A percentile compares a stretch with the other conserved stretches of the same genome.
phyloP scores from a whole-genome alignment of 2,888 invertebrate genomes.

The Idaea dimidiata region DNA sequence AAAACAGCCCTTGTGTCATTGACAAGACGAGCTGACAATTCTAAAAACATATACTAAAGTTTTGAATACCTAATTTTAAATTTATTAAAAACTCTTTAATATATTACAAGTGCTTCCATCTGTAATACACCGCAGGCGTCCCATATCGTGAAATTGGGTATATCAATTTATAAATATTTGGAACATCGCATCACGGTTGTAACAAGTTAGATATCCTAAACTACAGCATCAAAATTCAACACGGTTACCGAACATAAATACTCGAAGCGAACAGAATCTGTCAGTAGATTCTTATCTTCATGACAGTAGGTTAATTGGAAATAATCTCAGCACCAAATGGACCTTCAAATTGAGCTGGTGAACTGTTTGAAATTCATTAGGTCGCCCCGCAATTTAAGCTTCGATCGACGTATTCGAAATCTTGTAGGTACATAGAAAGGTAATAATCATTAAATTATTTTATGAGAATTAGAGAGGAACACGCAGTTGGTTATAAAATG shows the following conservation, averaged over 20 bases:
- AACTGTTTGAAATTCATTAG: constrained; percentile 37
- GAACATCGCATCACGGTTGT: not conserved
- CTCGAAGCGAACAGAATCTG: constrained; percentile 22
- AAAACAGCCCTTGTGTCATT: too few relatives aligned
- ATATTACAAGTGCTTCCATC: not conserved
- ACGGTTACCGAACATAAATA: constrained; percentile 11
- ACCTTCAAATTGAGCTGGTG: constrained; percentile 35
- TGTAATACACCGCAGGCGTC: not conserved
- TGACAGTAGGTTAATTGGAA: constrained; percentile 32
- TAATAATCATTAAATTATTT: not conserved
- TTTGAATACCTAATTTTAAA: too few relatives aligned
- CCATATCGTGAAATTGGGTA: not conserved
- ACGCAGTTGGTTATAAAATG: not conserved
- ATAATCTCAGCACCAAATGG: constrained; percentile 34
- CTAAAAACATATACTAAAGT: too few relatives aligned
- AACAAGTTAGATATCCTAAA: constrained; percentile 5
- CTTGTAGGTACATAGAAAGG: constrained; percentile 2
- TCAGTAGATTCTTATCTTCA: constrained; percentile 29
- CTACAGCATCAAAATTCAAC: constrained; percentile 16
- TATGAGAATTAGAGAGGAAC: not conserved
- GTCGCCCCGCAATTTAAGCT: constrained; percentile 31
- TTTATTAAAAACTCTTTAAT: too few relatives aligned
- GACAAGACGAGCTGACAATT: too few relatives aligned
- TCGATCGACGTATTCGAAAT: constrained; percentile 26
- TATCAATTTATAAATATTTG: not conserved